Conservation (phyloP, 2,888 invertebrate genomes). For the Chymomyza procnemis region DNA sequence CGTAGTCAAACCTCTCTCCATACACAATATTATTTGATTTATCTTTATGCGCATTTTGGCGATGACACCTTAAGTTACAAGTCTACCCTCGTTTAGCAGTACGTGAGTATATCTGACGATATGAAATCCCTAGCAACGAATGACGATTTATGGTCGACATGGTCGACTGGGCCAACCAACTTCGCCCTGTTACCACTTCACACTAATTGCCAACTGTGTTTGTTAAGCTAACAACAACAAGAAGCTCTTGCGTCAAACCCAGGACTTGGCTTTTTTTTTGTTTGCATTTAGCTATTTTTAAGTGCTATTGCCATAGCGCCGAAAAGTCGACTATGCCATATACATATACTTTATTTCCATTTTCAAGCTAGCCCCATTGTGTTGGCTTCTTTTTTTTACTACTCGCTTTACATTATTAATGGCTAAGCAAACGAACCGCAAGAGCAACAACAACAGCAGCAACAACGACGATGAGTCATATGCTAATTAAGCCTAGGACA, state of each 20-base stretch:
- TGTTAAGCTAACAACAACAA: background rate
- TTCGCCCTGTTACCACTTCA: constrained; percentile 8
- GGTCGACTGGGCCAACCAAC: background rate
- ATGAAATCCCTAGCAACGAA: constrained; percentile 27
- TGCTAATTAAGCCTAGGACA: constrained; percentile 50
- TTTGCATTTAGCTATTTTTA: constrained; percentile 48
- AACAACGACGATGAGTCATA: constrained; percentile 52
- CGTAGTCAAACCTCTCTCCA: too few relatives aligned
- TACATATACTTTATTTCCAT: constrained; percentile 12
- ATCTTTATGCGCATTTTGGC: too few relatives aligned
- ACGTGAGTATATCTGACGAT: background rate
- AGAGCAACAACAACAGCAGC: constrained; percentile 1
- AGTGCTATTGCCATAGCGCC: constrained; percentile 54
- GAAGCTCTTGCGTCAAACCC: background rate
- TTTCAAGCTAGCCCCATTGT: background rate
- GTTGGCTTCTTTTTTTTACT: background rate
- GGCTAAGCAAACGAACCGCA: constrained; percentile 49
- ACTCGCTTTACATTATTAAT: constrained; percentile 56
- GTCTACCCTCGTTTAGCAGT: background rate
- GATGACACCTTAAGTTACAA: background rate
- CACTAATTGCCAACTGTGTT: constrained; percentile 46
- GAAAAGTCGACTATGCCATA: constrained; percentile 42
- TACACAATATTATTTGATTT: background rate
- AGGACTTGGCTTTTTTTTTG: constrained; percentile 19
- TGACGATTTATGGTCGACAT: constrained; percentile 55